Evolutionary conservation across 2,113 vertebrate genomes (phyloP).

Genomic region (Azemiops feae): DNA sequence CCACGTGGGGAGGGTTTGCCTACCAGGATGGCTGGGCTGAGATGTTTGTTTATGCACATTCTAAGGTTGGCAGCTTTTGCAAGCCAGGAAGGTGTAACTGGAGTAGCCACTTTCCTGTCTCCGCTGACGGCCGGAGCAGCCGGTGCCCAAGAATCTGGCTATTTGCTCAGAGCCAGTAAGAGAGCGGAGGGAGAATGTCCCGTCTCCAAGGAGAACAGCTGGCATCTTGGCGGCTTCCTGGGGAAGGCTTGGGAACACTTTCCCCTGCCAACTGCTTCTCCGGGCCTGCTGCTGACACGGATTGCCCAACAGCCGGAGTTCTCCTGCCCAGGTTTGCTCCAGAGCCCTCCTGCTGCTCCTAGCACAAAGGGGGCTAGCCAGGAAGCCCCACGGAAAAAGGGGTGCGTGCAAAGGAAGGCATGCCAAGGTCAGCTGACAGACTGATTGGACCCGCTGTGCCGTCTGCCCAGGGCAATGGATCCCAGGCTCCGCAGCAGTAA

Average conservation of each 20-base stretch:
- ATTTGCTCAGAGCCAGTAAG: background rate
- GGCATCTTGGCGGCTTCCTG: background rate
- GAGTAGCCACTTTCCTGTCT: background rate
- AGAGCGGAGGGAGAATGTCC: background rate
- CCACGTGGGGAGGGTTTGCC: background rate
- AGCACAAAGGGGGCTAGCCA: background rate
- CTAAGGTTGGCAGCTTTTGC: background rate
- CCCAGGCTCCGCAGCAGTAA: background rate
- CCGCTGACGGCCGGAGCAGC: background rate
- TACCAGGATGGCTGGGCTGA: background rate
- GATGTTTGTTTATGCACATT: background rate
- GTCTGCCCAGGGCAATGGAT: background rate
- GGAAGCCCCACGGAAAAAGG: too few species aligned
- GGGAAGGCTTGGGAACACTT: background rate
- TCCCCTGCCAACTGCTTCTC: background rate
- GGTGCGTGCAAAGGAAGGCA: background rate
- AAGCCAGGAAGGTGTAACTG: background rate
- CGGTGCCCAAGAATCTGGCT: background rate
- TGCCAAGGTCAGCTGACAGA: background rate
- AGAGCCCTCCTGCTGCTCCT: background rate
- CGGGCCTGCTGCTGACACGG: background rate
- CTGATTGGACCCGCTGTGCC: too few species aligned
- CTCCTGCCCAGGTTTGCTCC: background rate
- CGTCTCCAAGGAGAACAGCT: conserved; percentile 13
- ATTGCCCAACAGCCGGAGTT: background rate